phyloP scores from a whole-genome alignment of 30 jellyfish, hydroid and myxozoan species.

The Aurelia sp. region DNA sequence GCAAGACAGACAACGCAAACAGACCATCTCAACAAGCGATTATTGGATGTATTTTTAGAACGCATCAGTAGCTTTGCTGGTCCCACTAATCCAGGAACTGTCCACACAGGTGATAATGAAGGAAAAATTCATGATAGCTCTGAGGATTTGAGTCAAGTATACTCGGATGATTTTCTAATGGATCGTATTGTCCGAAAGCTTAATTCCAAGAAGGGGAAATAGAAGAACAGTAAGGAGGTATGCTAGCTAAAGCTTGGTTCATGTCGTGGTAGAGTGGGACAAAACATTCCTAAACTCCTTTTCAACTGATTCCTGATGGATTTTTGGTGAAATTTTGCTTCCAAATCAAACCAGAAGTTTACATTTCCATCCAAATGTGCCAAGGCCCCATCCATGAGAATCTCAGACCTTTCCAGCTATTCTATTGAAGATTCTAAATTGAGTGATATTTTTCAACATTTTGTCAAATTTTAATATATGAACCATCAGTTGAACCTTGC shows the following conservation, averaged over 20 bases:
- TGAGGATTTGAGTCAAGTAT: constrained; percentile 63
- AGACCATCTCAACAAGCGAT: constrained; percentile 77
- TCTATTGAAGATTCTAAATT: no score
- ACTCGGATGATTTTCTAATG: constrained; percentile 93
- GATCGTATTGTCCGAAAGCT: constrained; percentile 85
- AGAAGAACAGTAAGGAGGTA: background rate
- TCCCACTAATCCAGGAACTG: constrained; percentile 34
- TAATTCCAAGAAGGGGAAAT: constrained; percentile 21
- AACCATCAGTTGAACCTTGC: no score
- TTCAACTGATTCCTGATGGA: no score
- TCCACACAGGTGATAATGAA: constrained; percentile 1
- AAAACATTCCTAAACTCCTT: no score
- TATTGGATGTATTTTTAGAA: constrained; percentile 73
- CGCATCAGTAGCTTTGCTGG: constrained; percentile 76
- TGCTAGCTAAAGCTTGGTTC: background rate
- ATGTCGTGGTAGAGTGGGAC: no score
- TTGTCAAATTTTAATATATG: no score
- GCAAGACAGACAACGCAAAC: constrained; percentile 74
- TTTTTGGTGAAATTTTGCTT: no score
- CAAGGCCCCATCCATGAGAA: no score
- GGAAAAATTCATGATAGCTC: constrained; percentile 31
- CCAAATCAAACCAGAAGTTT: no score
- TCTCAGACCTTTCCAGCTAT: no score
- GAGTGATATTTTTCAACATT: no score
- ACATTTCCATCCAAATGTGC: no score